Percentiles rank a stretch among this genome's conserved stretches.
These are phyloP conservation scores for Psettodes erumei DNA, from an alignment of 2,113 vertebrate genomes.

Conservation along the genomic window DNA sequence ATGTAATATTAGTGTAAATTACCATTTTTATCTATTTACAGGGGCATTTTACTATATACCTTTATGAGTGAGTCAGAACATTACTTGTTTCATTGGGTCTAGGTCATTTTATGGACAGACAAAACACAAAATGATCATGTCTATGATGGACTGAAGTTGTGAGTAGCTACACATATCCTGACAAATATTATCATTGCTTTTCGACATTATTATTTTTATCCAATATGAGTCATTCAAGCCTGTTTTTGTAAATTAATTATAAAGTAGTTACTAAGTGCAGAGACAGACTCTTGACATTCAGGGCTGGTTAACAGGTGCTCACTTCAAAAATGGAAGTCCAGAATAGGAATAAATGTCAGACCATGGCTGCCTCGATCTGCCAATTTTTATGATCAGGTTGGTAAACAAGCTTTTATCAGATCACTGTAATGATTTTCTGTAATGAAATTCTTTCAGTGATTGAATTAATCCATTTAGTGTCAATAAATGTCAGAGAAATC, in stretches of 20 bases:
- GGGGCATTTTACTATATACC: background rate
- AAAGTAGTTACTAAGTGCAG: background rate
- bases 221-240: background rate
- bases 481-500: slow-evolving; percentile 1
- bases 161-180: background rate
- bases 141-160: background rate
- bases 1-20: background rate
- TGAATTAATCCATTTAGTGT: background rate
- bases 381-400: background rate
- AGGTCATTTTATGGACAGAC: too few species aligned
- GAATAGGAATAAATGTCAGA: background rate
- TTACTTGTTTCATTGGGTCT: too few species aligned
- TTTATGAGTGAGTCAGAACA: too few species aligned
- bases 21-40: background rate
- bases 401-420: background rate
- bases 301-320: background rate
- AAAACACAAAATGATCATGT: background rate
- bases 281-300: background rate
- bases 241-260: background rate
- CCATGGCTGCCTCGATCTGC: background rate
- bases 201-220: background rate
- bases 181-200: background rate
- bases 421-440: background rate
- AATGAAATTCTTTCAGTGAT: background rate
- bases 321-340: background rate